These are phyloP conservation scores for Noctua fimbriata DNA, from an alignment of 2,888 invertebrate species.

Conservation along the genomic window DNA sequence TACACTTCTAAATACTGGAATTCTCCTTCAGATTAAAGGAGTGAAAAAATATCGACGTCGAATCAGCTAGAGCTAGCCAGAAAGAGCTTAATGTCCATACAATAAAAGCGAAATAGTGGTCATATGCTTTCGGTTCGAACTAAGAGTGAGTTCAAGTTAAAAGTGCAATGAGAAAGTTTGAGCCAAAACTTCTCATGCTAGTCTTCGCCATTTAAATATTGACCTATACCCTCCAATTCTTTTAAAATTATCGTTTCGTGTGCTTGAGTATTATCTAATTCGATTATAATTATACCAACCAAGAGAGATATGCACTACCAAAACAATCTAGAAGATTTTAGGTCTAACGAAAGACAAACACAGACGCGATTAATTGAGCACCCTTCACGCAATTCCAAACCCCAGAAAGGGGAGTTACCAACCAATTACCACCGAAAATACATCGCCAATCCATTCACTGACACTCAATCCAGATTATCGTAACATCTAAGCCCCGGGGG, in stretches of 20 bases:
- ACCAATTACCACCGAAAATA: conserved; percentile 33
- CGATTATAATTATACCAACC: background rate
- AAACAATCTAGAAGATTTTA: background rate
- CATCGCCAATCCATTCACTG: conserved; percentile 35
- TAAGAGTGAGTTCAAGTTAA: background rate
- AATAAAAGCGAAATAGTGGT: background rate
- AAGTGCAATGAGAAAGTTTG: background rate
- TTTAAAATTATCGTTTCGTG: background rate
- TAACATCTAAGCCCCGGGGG: conserved; percentile 38
- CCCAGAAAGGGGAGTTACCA: background rate
- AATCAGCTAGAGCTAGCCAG: background rate
- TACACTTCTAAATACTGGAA: background rate
- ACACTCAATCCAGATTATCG: conserved; percentile 38
- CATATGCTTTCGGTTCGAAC: background rate
- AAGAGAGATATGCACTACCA: background rate
- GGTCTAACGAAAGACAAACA: background rate
- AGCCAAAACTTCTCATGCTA: background rate
- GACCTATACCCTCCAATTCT: no score
- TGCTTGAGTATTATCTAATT: background rate
- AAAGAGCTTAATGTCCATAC: background rate
- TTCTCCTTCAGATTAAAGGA: background rate
- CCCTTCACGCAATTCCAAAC: background rate
- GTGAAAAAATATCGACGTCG: background rate
- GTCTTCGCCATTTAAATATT: background rate
- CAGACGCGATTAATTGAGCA: background rate